Evolutionary conservation across 2,113 vertebrate genomes (phyloP), one percentile per base, ranked within the genome.

Genomic region (Grammomys surdaster): DNA sequence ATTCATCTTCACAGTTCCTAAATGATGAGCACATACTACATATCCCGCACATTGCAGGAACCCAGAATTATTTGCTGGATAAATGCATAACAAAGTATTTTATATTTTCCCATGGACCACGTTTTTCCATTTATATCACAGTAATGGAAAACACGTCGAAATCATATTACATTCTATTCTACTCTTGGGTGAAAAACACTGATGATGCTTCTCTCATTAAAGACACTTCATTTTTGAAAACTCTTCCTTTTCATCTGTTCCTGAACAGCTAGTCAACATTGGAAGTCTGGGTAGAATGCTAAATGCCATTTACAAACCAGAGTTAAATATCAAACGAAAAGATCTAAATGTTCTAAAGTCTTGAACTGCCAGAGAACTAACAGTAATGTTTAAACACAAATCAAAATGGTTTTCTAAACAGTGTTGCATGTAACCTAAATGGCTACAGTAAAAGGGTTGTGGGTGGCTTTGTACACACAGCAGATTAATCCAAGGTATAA

Each of bases 241-340:
- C 80, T 86, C 51, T 80, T 89, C 26, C 20, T 86, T 60, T 75
- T 73, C 80, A 24, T 60, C 20, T 81, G 22, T 89, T 96, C 12
- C 33, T 95, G 77, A 67, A 60, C 91, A 60, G 48, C 48, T 90
- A 72, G 24, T 86, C 46, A 70, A 60, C 31, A 20, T 7, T 43
- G 46, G 58, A 80, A 33, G 9, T 56, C 54, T 94, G n/a, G 9
- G 43, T 9, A 88, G 26, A 92, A 91, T 72, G 58, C 91, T 88
- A 93, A 89, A 63, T 90, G 33, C 16, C 86, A 17, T 92, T 90
- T 88, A 73, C 56, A 92, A 92, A 82, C 46, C 77, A 69, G 80
- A 93, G 77, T 88, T 89, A 91, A 95, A 40, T 77, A 81, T 89
- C 65, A 92, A 90, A 90, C 56, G n/a, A 94, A 43, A 94, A 60